Base-by-base conservation (phyloP, 1,140 invertebrate species). In the Drosophila leontia region DNA sequence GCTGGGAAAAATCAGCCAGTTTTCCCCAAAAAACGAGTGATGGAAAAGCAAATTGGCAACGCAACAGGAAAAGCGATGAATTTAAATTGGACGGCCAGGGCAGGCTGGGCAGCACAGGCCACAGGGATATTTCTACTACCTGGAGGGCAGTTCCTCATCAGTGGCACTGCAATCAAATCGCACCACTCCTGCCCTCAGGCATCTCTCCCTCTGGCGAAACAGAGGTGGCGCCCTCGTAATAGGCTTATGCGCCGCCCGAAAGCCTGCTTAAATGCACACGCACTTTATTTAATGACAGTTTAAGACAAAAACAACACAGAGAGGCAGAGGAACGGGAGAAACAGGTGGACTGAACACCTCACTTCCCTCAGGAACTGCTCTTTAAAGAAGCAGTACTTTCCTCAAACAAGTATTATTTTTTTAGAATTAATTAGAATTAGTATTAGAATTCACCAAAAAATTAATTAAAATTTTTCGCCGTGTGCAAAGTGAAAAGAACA, bases 221-320 rank as follows among this genome's bases (percentile, higher is more conserved):
- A 23, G 7, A 23, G 41, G 26, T 39, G 58, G 44, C 55, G 44
- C 51, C 62, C 61, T 44, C 32, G 39, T 84, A 84, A 84, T 85
- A 85, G 72, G 82, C 82, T 84, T 84, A 85, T 37, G n/a, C 42
- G 48, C 61, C 29, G 32, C 50, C 47, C 29, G 7, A 80, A 80
- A 80, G 82, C 51, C 62, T 68, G 68, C 72, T 80, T 80, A 85
- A 80, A 80, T 84, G 77, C 72, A 84, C 68, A 80, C 82, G 71
- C 72, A 69, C 77, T 85, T 84, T 74, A 74, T 84, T 80, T 84
- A 81, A 85, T 74, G 82, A 85, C 77, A 74, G 68, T 50, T 63
- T 45, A 15, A 64, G 42, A 69, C 60, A 78, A 74, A 44, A 65
- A 69, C 26, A 70, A 63, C 41, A 41, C 17, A n/a, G 26, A 51